These are phyloP conservation scores for Idaea dimidiata DNA, from an alignment of 2,888 invertebrate species.

Conservation along the genomic window DNA sequence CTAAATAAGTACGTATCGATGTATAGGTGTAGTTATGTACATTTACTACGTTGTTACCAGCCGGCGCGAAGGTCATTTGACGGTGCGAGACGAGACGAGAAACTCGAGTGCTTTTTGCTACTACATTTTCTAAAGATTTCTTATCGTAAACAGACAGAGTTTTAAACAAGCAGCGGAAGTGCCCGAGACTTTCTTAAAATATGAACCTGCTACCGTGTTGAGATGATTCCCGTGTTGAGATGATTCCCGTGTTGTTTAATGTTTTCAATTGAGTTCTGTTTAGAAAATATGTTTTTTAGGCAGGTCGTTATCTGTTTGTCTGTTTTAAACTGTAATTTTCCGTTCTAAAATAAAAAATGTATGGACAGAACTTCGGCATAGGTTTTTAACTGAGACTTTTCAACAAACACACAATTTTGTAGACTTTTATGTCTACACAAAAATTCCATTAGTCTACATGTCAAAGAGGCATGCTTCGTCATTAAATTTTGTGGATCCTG, in stretches of 20 bases:
- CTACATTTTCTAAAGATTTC: conserved; percentile 19
- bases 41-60: conserved; percentile 69
- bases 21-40: conserved; percentile 41
- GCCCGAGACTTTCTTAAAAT: background rate
- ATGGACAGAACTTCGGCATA: background rate
- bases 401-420: too few relatives aligned
- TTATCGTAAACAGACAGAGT: background rate
- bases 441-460: too few relatives aligned
- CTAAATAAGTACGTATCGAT: conserved; percentile 43
- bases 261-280: background rate
- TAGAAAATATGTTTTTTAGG: background rate
- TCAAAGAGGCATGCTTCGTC: too few relatives aligned
- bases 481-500: too few relatives aligned
- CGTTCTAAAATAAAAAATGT: background rate
- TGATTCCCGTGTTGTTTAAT: background rate
- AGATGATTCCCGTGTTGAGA: background rate
- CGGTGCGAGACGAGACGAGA: conserved; percentile 28
- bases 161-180: background rate
- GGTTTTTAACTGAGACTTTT: too few relatives aligned
- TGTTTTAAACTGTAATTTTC: background rate
- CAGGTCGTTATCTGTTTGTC: background rate
- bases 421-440: too few relatives aligned
- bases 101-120: conserved; percentile 27
- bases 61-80: conserved; percentile 72
- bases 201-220: background rate